These are phyloP conservation scores for Percina caprodes DNA, from an alignment of 2,113 vertebrate species.

Conservation along the genomic window DNA sequence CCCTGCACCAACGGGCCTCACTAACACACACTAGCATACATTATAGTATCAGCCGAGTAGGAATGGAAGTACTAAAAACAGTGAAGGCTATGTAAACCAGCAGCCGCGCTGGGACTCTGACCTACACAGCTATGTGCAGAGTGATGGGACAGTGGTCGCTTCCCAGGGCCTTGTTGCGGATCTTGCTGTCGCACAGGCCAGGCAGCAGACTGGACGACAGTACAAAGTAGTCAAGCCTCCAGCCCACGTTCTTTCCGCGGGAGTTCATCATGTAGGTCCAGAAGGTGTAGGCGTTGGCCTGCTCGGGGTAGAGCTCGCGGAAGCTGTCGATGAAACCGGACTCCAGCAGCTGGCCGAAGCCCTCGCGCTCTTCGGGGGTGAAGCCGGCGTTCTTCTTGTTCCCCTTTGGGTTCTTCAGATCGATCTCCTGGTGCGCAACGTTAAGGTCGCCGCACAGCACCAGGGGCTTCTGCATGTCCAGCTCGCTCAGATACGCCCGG, in stretches of 20 bases:
- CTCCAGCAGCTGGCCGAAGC: constrained; percentile 86
- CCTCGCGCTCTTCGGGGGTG: constrained; percentile 89
- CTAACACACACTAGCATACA: neutral
- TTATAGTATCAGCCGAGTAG: neutral
- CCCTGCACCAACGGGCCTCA: neutral
- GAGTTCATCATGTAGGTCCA: constrained; percentile 97
- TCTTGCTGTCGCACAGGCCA: constrained; percentile 91
- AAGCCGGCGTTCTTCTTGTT: constrained; percentile 93
- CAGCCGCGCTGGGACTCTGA: neutral
- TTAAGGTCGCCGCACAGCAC: constrained; percentile 93
- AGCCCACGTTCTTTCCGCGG: constrained; percentile 91
- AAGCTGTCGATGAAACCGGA: constrained; percentile 90
- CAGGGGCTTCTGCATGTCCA: constrained; percentile 88
- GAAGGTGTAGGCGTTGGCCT: constrained; percentile 90
- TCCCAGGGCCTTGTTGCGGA: constrained; percentile 88
- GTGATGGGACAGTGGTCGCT: constrained; percentile 95
- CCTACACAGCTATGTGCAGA: constrained; percentile 86
- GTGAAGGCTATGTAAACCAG: neutral
- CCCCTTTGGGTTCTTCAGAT: constrained; percentile 92
- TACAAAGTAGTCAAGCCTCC: constrained; percentile 93
- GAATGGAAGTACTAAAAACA: constrained; percentile 2
- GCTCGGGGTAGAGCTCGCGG: constrained; percentile 89
- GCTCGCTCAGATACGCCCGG: constrained; percentile 84
- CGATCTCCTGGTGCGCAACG: constrained; percentile 92
- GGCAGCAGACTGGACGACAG: constrained; percentile 86